These are phyloP conservation scores for Hormiphora californensis DNA, from an alignment of 37 sponge, comb jelly and placozoan species.

Conservation along the genomic window DNA sequence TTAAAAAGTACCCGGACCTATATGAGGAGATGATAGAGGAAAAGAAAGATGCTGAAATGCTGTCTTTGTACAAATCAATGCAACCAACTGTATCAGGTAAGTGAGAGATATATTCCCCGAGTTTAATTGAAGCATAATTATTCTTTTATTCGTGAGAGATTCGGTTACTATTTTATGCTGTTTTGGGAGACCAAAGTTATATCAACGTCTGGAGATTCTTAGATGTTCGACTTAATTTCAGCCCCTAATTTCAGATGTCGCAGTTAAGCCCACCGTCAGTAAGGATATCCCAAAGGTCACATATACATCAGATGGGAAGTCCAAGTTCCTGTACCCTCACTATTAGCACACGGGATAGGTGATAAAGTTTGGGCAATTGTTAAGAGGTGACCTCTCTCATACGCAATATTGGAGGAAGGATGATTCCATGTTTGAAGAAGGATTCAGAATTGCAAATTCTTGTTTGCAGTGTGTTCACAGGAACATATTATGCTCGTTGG, in stretches of 20 bases:
- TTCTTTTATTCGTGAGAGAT: background rate
- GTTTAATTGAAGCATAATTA: background rate
- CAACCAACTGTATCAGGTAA: background rate
- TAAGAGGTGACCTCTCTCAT: too few relatives aligned
- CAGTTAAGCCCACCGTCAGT: constrained; percentile 2
- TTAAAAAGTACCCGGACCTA: constrained; percentile 35
- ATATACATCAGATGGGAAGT: constrained; percentile 32
- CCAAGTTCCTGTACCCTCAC: constrained; percentile 42
- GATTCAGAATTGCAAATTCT: too few relatives aligned
- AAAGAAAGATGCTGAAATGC: constrained; percentile 16
- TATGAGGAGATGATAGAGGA: constrained; percentile 47
- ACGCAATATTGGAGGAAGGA: too few relatives aligned
- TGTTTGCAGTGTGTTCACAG: too few relatives aligned
- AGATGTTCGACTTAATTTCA: background rate
- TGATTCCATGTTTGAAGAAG: too few relatives aligned
- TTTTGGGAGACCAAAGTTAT: background rate
- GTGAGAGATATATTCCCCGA: background rate
- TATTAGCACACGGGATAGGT: background rate
- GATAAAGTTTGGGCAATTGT: background rate
- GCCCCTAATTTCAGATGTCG: background rate
- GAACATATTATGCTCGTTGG: too few relatives aligned
- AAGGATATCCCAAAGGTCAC: background rate
- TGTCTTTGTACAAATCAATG: constrained; percentile 30
- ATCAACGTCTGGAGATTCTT: background rate
- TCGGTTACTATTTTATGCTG: background rate